These are phyloP conservation scores for Maniola jurtina DNA, from an alignment of 1,140 invertebrate species.

Conservation along the genomic window DNA sequence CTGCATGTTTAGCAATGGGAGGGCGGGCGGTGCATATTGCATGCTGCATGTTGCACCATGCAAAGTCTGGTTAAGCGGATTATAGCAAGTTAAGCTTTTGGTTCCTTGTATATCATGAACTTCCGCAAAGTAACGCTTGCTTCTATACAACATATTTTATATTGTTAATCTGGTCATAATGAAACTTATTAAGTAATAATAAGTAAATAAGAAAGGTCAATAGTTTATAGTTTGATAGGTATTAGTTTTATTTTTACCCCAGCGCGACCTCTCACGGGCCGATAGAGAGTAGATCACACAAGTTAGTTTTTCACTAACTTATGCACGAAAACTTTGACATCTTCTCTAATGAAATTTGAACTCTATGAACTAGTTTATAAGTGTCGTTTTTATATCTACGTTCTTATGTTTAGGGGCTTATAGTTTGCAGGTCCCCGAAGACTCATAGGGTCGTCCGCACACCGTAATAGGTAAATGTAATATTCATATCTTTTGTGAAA, in stretches of 20 bases:
- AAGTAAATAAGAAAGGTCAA: too few relatives aligned
- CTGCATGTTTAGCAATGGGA: too few relatives aligned
- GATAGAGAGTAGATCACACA: constrained; percentile 25
- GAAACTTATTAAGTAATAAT: too few relatives aligned
- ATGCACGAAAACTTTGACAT: constrained; percentile 18
- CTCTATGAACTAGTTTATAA: background rate
- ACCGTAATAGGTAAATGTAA: constrained; percentile 28
- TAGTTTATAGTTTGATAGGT: too few relatives aligned
- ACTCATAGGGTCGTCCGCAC: constrained; percentile 23
- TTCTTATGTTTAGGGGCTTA: constrained; percentile 18
- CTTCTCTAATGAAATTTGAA: background rate
- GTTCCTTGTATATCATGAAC: too few relatives aligned
- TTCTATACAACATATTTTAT: too few relatives aligned
- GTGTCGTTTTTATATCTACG: background rate
- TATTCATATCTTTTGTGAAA: constrained; percentile 25
- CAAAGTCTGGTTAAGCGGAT: too few relatives aligned
- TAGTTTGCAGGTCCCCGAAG: constrained; percentile 19
- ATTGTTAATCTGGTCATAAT: too few relatives aligned
- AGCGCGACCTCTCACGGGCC: constrained; percentile 14
- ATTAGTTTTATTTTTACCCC: constrained; percentile 10
- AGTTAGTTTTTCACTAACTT: constrained; percentile 29
- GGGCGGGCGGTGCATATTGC: too few relatives aligned
- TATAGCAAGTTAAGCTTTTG: too few relatives aligned
- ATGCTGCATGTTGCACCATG: too few relatives aligned
- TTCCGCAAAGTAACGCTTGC: too few relatives aligned